A percentile compares a stretch with the other conserved stretches of the same genome.
Conservation (phyloP, 2,888 invertebrate species). For the Oithona nana region DNA sequence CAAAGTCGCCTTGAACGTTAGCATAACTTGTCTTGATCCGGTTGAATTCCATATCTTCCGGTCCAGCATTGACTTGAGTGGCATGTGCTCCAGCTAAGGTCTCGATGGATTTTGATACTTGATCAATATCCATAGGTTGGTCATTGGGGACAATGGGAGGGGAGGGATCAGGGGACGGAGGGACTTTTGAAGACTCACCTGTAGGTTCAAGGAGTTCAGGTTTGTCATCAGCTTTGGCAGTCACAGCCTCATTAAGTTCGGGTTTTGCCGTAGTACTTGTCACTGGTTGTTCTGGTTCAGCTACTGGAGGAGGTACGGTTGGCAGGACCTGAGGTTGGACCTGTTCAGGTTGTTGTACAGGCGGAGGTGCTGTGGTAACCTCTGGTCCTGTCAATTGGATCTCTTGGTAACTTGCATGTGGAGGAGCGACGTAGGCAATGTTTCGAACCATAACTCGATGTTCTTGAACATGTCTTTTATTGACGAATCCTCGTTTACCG, state of each 20-base stretch:
- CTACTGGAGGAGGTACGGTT: neutral
- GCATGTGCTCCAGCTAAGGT: neutral
- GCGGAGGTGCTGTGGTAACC: neutral
- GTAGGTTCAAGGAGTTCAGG: neutral
- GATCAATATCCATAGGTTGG: no score
- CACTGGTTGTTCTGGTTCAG: no score
- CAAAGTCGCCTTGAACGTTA: neutral
- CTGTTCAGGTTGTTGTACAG: neutral
- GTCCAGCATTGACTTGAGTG: neutral
- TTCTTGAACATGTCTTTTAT: neutral
- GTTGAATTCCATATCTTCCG: neutral
- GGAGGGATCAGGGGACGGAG: neutral
- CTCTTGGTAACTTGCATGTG: neutral
- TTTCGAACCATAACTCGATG: neutral
- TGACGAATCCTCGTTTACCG: neutral
- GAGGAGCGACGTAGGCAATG: neutral
- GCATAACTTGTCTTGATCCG: neutral
- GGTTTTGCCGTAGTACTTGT: no score
- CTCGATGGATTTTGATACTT: neutral
- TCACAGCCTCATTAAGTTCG: neutral
- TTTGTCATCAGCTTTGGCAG: no score
- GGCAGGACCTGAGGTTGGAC: neutral
- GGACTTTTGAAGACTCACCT: slow-evolving; percentile 7
- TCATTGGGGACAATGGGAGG: neutral
- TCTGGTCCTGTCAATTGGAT: neutral